These are phyloP conservation scores for Artemia franciscana DNA, from an alignment of 1,140 invertebrate genomes.

Conservation along the genomic window DNA sequence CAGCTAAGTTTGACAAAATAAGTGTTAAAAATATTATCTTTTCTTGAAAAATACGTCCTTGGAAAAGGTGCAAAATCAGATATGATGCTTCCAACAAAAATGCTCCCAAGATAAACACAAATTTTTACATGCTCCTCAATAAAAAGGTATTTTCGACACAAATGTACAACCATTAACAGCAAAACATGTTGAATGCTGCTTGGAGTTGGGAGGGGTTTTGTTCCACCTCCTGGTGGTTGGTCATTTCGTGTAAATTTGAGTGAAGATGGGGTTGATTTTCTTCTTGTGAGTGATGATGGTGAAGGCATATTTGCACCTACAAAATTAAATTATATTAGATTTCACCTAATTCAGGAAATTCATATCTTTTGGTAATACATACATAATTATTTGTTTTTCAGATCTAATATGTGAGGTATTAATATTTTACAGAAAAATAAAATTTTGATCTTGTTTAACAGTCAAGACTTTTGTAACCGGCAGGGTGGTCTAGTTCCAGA, in stretches of 20 bases:
- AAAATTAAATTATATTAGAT: too few species aligned
- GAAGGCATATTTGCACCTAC: too few species aligned
- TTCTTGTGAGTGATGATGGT: too few species aligned
- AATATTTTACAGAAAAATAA: too few species aligned
- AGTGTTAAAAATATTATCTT: slow-evolving; percentile 64
- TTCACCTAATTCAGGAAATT: too few species aligned
- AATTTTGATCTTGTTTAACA: too few species aligned
- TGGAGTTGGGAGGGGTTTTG: slow-evolving; percentile 47
- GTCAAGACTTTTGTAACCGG: too few species aligned
- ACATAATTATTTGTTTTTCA: too few species aligned
- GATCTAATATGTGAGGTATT: too few species aligned
- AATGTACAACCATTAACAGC: slow-evolving; percentile 52
- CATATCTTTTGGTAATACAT: too few species aligned
- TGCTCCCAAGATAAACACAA: slow-evolving; percentile 46
- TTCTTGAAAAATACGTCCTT: slow-evolving; percentile 59
- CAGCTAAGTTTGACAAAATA: slow-evolving; percentile 88
- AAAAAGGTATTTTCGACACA: slow-evolving; percentile 64
- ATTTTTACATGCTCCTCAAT: slow-evolving; percentile 66
- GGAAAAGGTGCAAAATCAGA: slow-evolving; percentile 58
- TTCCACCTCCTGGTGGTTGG: slow-evolving; percentile 15
- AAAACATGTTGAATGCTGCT: slow-evolving; percentile 55
- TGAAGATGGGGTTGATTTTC: neutral
- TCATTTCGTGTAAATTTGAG: neutral
- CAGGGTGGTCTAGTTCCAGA: too few species aligned
- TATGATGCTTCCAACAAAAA: slow-evolving; percentile 61